Base-by-base conservation (phyloP, 1,140 invertebrate species). In the Rhizoglyphus robini region DNA sequence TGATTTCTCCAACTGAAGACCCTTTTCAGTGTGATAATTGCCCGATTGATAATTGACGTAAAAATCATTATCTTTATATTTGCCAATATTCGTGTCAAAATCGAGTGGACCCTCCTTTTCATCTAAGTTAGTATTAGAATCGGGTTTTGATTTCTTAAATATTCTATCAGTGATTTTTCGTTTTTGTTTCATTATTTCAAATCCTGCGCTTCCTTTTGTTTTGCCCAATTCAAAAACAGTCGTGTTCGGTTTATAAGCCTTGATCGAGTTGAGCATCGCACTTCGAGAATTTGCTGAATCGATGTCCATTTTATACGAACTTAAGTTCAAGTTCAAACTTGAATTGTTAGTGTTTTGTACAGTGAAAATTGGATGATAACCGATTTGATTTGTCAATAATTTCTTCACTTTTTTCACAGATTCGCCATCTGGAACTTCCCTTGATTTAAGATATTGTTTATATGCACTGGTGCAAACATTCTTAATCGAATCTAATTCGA, bases 191-290 rank as follows among this genome's bases (percentile, higher is more conserved):
- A 83, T 83, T 4, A 83, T 72, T 11, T 69, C 68, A 64, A 75
- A 75, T 8, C 72, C 73, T 1, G 31, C 23, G 0, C 86, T 88
- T 68, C 89, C 88, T 63, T 84, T 83, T 65, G 86, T 88, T 4
- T 82, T 81, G 64, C 88, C 87, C 30, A 96, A 81, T 78, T 97
- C 94, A 78, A 98, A 93, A 71, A 98, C 87, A 11, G 92, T 97
- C 89, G 86, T 85, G 72, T 83, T 83, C 1, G 90, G 88, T 71
- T 85, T 82, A 72, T 90, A 96, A 66, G 80, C 84, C 69, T 87
- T 88, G 79, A 96, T 88, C 72, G 83, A 81, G 18, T 84, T 77
- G 46, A 93, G 75, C 49, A 93, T 75, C 30, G 71, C 73, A 69
- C 59, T 73, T 68, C 58, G 67, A 60, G 71, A 66, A 27, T 65